These are phyloP conservation scores for Homarus gammarus DNA, from an alignment of 2,888 invertebrate genomes.

Conservation along the genomic window DNA sequence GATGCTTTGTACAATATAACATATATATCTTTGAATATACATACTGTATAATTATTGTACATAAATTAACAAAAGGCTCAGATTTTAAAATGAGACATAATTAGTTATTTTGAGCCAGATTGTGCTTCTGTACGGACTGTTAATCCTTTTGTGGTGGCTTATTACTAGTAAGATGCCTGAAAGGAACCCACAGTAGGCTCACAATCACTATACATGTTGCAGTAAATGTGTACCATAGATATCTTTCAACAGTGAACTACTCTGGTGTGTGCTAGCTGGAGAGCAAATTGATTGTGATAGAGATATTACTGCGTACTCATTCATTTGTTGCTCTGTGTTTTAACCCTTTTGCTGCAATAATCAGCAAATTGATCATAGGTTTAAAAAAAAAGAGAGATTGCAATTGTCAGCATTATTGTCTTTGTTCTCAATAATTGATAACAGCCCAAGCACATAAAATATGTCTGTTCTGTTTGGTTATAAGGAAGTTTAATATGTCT, in stretches of 20 bases:
- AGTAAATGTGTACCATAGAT: constrained; percentile 15
- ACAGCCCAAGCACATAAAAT: too few relatives aligned
- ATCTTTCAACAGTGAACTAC: background rate
- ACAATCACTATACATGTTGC: background rate
- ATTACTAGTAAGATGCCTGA: background rate
- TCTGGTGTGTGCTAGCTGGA: background rate
- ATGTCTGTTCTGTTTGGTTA: too few relatives aligned
- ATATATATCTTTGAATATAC: constrained; percentile 14
- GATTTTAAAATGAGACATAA: constrained; percentile 1
- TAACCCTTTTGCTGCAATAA: background rate
- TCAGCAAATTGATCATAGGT: background rate
- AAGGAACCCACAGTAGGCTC: background rate
- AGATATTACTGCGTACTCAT: background rate
- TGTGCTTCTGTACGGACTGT: background rate
- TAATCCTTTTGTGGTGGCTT: background rate
- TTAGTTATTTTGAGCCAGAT: constrained; percentile 8
- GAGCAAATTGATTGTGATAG: background rate
- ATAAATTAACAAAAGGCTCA: constrained; percentile 3
- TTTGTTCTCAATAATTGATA: too few relatives aligned
- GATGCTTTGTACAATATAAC: constrained; percentile 27
- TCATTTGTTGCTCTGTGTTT: background rate
- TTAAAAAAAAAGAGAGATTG: background rate
- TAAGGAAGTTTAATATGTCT: too few relatives aligned
- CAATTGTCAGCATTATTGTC: too few relatives aligned
- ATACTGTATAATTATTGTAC: constrained; percentile 4